phyloP scores from a whole-genome alignment of 2,888 invertebrate genomes.

The Pyrrhosoma nymphula region DNA sequence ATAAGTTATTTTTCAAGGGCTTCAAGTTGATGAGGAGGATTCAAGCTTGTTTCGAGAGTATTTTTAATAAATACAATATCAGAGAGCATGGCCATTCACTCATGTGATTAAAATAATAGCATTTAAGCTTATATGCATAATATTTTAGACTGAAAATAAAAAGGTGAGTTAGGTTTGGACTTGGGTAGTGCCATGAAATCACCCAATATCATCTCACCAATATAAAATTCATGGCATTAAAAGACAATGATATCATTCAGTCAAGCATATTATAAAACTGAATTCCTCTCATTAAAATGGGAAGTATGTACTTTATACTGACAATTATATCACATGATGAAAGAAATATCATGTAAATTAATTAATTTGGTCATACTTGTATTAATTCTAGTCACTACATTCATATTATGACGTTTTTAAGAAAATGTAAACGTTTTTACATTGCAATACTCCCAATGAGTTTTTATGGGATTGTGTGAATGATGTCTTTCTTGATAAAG shows the following conservation, averaged over 20 bases:
- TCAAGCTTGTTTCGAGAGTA: not conserved
- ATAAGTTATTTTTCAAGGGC: not conserved
- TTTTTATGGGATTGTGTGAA: slow-evolving; percentile 37
- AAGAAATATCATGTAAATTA: slow-evolving; percentile 30
- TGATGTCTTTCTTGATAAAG: slow-evolving; percentile 48
- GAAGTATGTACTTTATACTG: slow-evolving; percentile 13
- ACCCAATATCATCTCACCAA: not conserved
- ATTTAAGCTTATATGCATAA: not conserved
- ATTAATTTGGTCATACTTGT: not conserved
- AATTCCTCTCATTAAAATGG: slow-evolving; percentile 18
- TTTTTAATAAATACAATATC: not conserved
- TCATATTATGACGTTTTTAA: slow-evolving; percentile 44
- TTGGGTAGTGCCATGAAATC: not conserved
- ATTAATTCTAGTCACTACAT: slow-evolving; percentile 59
- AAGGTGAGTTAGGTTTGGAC: not conserved
- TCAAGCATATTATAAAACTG: not conserved
- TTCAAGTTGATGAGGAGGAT: not conserved
- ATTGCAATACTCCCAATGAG: not conserved
- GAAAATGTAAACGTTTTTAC: not conserved
- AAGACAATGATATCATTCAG: not conserved
- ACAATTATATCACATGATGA: not conserved
- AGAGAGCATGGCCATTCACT: not conserved
- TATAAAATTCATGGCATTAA: not conserved
- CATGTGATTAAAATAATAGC: not conserved
- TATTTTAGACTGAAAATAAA: not conserved